Base-by-base conservation (phyloP, 1,140 invertebrate species). In the Hyles euphorbiae region DNA sequence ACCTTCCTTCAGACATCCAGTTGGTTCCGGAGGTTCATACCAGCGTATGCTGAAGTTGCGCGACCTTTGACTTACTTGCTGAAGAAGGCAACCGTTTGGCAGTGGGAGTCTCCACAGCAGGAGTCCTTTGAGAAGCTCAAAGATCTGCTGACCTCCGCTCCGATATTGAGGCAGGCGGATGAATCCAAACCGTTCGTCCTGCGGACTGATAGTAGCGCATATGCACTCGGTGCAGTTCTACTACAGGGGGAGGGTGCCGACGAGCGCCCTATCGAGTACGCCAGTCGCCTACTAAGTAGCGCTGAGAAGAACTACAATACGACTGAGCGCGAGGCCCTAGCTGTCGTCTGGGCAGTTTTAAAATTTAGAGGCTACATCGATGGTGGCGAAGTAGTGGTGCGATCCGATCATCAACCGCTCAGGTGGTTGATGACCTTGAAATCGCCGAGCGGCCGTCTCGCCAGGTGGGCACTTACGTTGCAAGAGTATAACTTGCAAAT, bases 291-390 rank as follows among this genome's bases (percentile, higher is more conserved):
- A 7, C 60, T 91, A 3, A 74, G 56, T 9, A 36, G 46, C 8
- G 67, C 81, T 7, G 90, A 92, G 71, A 58, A 56, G 32, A 89
- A 89, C 36, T 90, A 89, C 53, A 62, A 67, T 0, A 76, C 70
- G 3, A 86, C 78, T 2, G 89, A 91, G 61, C 56, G 74, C 45
- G 89, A 91, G 72, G 75, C 74, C 32, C 62, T 91, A 3, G 90
- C 89, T 0, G 68, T 91, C 2, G 65, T 91, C 0, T 87, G 76
- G 72, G 84, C 83, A 0, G 70, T 91, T 0, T 63, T 83, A 22
- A 71, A 82, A 43, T 90, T 88, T 43, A 45, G 78, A 36, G 68
- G 67, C 0, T 87, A 85, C 53, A 57, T 82, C 33, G 75, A 83
- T 49, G 81, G 78, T 7, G 68, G 53, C 10, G 61, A 63, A 83